Percentiles rank a stretch among this genome's conserved stretches.
Evolutionary conservation across 2,797 vertebrate genomes (phyloP).

Genomic region (Neosalanx taihuensis): DNA sequence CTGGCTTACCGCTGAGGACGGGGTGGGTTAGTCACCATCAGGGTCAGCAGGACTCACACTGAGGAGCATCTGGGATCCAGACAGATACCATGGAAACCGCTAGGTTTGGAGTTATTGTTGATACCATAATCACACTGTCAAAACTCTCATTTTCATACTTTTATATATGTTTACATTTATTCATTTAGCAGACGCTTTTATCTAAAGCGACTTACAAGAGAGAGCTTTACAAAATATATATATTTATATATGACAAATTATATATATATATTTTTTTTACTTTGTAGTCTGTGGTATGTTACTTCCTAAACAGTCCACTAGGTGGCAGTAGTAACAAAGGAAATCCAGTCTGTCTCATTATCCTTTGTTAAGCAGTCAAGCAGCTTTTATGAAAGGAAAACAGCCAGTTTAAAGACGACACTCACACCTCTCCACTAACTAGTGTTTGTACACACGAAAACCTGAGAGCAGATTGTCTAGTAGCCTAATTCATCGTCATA

Average conservation of each 20-base stretch:
- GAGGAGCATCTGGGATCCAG: too few species aligned
- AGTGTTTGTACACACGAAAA: neutral
- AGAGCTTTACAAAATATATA: too few species aligned
- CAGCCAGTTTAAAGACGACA: neutral
- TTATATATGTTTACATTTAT: neutral
- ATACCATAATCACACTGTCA: neutral
- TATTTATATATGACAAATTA: too few species aligned
- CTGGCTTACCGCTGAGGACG: constrained; percentile 43
- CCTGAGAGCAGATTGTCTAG: constrained; percentile 2
- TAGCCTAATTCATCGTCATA: neutral
- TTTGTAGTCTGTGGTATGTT: neutral
- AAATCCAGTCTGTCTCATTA: constrained; percentile 24
- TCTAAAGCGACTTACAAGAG: too few species aligned
- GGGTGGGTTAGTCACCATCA: neutral
- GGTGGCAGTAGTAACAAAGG: constrained; percentile 64
- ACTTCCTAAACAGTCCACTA: constrained; percentile 49
- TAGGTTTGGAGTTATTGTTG: too few species aligned
- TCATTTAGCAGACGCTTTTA: too few species aligned
- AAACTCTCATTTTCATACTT: neutral
- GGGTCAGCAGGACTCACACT: too few species aligned
- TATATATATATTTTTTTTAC: neutral
- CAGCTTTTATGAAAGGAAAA: neutral
- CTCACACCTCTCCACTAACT: neutral
- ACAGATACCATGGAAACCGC: too few species aligned
- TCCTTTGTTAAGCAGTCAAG: constrained; percentile 13